Percentiles rank a stretch among this genome's conserved stretches.
Evolutionary conservation across 2,113 vertebrate species (phyloP).

Genomic region (Gymnogyps californianus): DNA sequence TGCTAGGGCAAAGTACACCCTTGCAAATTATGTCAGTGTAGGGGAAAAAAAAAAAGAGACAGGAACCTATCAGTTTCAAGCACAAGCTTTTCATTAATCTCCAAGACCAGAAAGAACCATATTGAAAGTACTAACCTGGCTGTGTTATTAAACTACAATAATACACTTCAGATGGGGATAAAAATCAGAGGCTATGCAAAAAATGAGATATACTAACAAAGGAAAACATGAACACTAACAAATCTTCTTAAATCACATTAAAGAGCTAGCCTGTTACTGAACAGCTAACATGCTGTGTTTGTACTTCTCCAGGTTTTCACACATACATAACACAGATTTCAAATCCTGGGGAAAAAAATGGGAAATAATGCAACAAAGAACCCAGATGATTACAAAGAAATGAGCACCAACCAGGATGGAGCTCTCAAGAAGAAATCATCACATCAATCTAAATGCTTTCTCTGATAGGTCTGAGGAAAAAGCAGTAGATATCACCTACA

Average conservation of each 20-base stretch:
- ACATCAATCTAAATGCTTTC: neutral
- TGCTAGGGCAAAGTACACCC: neutral
- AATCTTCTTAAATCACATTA: neutral
- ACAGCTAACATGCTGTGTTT: neutral
- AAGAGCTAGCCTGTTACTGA: neutral
- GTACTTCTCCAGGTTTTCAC: neutral
- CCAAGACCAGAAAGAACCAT: neutral
- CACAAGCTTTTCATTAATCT: neutral
- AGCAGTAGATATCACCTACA: neutral
- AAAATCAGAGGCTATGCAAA: neutral
- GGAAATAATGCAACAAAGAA: neutral
- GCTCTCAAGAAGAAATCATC: neutral
- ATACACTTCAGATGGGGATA: neutral
- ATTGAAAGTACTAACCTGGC: neutral
- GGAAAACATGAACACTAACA: neutral
- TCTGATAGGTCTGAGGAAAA: neutral
- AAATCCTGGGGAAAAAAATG: neutral
- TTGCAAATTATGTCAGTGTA: neutral
- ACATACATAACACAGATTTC: neutral
- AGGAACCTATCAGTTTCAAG: neutral
- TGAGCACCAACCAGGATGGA: neutral
- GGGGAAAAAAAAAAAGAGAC: neutral
- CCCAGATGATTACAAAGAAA: neutral
- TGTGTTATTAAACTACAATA: neutral
- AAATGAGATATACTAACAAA: neutral